These are phyloP conservation scores for Lophotis ruficrista DNA, from an alignment of 2,113 vertebrate species.

Conservation along the genomic window DNA sequence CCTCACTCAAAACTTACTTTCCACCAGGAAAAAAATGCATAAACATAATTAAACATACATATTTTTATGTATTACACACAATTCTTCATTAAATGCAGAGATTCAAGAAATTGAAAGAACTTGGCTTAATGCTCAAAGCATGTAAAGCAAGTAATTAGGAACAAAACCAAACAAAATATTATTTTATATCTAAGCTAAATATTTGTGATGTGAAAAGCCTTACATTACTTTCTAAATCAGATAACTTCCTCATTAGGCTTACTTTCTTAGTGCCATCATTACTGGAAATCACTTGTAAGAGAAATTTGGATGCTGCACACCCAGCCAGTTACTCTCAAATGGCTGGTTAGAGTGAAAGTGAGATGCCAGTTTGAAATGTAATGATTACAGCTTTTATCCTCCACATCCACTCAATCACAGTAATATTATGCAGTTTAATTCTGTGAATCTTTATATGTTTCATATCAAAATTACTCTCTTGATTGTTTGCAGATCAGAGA, in stretches of 20 bases:
- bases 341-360: neutral
- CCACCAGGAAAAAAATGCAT: neutral
- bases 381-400: neutral
- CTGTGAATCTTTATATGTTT: neutral
- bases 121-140: neutral
- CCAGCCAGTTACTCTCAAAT: neutral
- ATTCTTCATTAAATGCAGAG: neutral
- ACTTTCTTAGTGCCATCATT: neutral
- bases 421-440: neutral
- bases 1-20: neutral
- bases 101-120: slow-evolving; percentile 1
- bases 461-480: neutral
- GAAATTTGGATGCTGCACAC: neutral
- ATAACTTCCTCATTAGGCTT: neutral
- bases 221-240: neutral
- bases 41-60: neutral
- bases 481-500: neutral
- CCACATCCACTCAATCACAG: neutral
- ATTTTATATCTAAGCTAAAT: slow-evolving; percentile 6
- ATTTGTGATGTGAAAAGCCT: neutral
- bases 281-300: neutral
- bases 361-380: neutral
- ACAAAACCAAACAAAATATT: neutral
- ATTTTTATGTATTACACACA: neutral
- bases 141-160: neutral